Conservation (phyloP, 2,113 vertebrate genomes). For the Rhizomys pruinosus region DNA sequence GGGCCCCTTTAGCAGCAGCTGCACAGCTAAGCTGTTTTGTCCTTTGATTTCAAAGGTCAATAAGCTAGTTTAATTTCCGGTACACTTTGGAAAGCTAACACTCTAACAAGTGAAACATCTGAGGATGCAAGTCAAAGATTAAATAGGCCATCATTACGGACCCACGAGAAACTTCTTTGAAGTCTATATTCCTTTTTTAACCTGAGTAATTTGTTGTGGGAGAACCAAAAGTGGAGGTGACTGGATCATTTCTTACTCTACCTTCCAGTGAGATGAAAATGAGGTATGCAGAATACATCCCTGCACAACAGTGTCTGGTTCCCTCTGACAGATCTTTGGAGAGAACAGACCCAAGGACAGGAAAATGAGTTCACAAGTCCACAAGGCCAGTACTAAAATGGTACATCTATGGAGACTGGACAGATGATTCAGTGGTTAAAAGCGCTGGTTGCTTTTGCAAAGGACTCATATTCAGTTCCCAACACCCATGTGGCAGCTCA, state of each 20-base stretch:
- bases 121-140: background rate
- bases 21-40: background rate
- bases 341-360: background rate
- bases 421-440: too few relatives aligned
- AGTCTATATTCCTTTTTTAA: background rate
- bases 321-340: background rate
- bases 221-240: background rate
- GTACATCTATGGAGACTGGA: too few relatives aligned
- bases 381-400: background rate
- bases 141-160: background rate
- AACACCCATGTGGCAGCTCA: too few relatives aligned
- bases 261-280: background rate
- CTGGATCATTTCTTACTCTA: background rate
- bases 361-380: background rate
- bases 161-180: background rate
- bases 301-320: background rate
- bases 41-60: background rate
- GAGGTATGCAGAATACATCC: background rate
- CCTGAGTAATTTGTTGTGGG: background rate
- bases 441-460: too few relatives aligned
- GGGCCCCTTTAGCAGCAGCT: background rate
- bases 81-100: background rate
- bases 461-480: too few relatives aligned
- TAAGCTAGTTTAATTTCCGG: background rate
- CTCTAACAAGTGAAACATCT: background rate